Base-by-base conservation (phyloP, 2,113 vertebrate genomes). In the Prionailurus viverrinus region DNA sequence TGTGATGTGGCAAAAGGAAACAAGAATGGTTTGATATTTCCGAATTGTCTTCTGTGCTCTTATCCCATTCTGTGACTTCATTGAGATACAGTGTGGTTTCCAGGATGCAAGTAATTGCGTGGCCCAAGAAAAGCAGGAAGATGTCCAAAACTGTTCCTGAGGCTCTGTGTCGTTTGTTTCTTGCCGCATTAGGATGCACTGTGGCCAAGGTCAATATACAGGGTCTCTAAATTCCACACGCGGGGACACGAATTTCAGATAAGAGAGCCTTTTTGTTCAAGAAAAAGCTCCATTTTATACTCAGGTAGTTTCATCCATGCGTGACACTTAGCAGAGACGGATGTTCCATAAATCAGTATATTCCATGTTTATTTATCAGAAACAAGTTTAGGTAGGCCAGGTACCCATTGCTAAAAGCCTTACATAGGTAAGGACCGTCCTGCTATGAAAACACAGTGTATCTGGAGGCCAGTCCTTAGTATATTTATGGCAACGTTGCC, bases 241-340 rank as follows among this genome's bases (percentile, higher is more conserved):
- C 5, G 3, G 15, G 13, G 12, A 45, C 1, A 31, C 25, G 36
- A n/a, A 39, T 51, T 80, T 39, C 48, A 63, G 80, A 89, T 36
- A 83, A 76, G 25, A 78, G n/a, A 45, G 39, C 4, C 1, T 2
- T 58, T 68, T 83, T 65, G 5, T 31, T 79, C 6, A 65, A 66
- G 41, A 95, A 86, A 53, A 21, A 58, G 83, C n/a, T 85, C n/a
- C 66, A 88, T 58, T 45, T 80, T 80, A 19, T 36, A n/a, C 25
- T 73, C 61, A 48, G 45, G 29, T 23, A 27, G 19, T 63, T 63
- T 8, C 1, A 69, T 31, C 7, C 10, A 41, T 14, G 12, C 31
- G 31, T 93, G 68, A 84, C 11, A 29, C 84, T 84, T 93, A 18
- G 76, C 12, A 68, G 90, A 74, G 29, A 83, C 29, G 8, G 45